phyloP scores from a whole-genome alignment of 92 coral and sea anemone genomes.

The Plumapathes pennacea region DNA sequence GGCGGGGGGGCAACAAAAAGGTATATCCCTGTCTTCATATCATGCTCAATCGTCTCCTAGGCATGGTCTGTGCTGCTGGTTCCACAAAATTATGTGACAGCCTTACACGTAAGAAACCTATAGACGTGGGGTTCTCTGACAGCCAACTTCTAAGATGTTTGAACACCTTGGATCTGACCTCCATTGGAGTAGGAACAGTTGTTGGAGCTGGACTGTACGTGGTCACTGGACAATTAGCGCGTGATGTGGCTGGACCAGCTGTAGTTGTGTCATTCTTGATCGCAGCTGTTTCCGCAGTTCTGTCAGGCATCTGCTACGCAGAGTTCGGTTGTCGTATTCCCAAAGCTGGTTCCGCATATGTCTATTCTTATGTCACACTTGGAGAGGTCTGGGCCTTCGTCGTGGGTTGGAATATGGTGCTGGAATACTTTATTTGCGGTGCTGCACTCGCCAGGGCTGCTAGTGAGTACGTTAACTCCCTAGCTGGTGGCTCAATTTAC shows the following conservation, averaged over 20 bases:
- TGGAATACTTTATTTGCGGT: slow-evolving; percentile 72
- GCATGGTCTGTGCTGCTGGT: too few species aligned
- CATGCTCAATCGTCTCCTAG: too few species aligned
- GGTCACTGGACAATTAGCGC: slow-evolving; percentile 82
- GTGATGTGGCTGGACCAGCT: slow-evolving; percentile 86
- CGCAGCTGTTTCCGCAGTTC: slow-evolving; percentile 70
- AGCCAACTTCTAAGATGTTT: slow-evolving; percentile 56
- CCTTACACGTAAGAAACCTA: slow-evolving; percentile 37
- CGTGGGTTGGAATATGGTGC: slow-evolving; percentile 87
- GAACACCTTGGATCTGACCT: slow-evolving; percentile 60
- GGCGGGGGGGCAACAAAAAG: too few species aligned
- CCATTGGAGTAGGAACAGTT: slow-evolving; percentile 67
- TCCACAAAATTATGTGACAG: slow-evolving; percentile 12
- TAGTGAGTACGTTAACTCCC: slow-evolving; percentile 74
- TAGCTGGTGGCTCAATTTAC: slow-evolving; percentile 59
- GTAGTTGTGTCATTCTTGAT: slow-evolving; percentile 72
- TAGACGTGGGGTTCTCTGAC: slow-evolving; percentile 36
- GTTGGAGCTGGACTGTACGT: slow-evolving; percentile 88
- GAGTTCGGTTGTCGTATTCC: slow-evolving; percentile 92
- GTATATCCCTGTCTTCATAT: too few species aligned
- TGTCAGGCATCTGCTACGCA: slow-evolving; percentile 89
- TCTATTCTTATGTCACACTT: slow-evolving; percentile 74
- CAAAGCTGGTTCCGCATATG: slow-evolving; percentile 91
- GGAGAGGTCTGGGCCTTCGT: slow-evolving; percentile 93
- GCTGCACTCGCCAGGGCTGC: slow-evolving; percentile 74